A percentile compares a stretch with the other conserved stretches of the same genome.
These are phyloP conservation scores for Leistus spinibarbis DNA, from an alignment of 2,888 invertebrate species.

Conservation along the genomic window DNA sequence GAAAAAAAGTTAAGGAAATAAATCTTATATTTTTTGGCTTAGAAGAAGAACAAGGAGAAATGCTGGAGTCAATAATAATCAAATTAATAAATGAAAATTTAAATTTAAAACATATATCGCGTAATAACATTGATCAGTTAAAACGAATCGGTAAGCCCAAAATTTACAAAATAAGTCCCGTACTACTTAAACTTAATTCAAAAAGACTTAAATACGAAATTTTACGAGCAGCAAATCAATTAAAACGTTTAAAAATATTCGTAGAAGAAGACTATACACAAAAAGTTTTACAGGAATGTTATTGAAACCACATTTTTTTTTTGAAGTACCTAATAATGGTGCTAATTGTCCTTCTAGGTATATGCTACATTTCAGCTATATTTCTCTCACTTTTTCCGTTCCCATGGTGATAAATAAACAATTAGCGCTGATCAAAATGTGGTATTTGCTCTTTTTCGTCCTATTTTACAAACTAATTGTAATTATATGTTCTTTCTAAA, in stretches of 20 bases:
- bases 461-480: too few species aligned
- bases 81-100: constrained; percentile 7
- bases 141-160: neutral
- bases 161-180: neutral
- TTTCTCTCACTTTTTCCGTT: too few species aligned
- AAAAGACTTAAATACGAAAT: too few species aligned
- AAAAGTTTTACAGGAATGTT: constrained; percentile 7
- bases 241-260: neutral
- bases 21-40: neutral
- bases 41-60: constrained; percentile 1
- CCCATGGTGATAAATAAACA: too few species aligned
- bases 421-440: too few species aligned
- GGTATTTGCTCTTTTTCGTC: too few species aligned
- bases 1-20: neutral
- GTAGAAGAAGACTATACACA: neutral
- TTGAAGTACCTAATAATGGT: too few species aligned
- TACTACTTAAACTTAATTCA: neutral
- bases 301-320: too few species aligned
- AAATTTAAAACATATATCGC: neutral
- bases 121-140: neutral
- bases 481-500: too few species aligned
- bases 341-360: too few species aligned
- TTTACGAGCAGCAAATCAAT: neutral
- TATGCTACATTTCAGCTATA: too few species aligned
- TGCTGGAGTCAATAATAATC: neutral